Evolutionary conservation across 2,113 vertebrate species (phyloP).

Genomic region (Bagarius yarrelli): DNA sequence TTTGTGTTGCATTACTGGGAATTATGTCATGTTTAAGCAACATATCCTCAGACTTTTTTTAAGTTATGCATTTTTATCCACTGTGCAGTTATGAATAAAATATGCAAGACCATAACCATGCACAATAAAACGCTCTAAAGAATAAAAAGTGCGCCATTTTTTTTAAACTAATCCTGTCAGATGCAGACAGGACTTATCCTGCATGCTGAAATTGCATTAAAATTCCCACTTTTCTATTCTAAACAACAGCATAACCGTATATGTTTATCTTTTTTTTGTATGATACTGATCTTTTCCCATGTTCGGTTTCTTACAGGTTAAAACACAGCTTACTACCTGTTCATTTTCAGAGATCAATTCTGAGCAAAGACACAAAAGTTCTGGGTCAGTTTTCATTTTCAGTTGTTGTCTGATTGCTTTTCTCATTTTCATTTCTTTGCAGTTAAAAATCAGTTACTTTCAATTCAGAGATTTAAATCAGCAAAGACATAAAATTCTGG

Average conservation of each 20-base stretch:
- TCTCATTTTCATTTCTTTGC: no score
- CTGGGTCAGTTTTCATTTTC: conserved; percentile 30
- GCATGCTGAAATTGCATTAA: no score
- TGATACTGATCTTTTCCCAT: neutral
- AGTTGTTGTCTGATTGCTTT: no score
- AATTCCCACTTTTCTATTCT: no score
- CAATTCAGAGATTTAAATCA: no score
- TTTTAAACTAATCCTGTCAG: neutral
- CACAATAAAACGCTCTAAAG: neutral
- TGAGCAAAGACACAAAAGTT: conserved; percentile 39
- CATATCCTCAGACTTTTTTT: neutral
- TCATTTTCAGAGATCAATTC: conserved; percentile 34
- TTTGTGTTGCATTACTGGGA: neutral
- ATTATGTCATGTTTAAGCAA: neutral
- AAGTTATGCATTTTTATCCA: neutral
- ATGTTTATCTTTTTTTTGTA: neutral
- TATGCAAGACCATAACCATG: neutral
- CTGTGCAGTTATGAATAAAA: neutral
- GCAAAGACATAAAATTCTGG: conserved; percentile 31
- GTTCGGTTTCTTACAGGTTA: conserved; percentile 46
- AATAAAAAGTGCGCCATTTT: neutral
- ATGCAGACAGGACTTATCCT: neutral
- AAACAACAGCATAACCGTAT: neutral
- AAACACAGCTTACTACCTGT: conserved; percentile 43
- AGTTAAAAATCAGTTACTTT: no score